Conservation (phyloP, 2,113 vertebrate species). For the Pionites leucogaster region DNA sequence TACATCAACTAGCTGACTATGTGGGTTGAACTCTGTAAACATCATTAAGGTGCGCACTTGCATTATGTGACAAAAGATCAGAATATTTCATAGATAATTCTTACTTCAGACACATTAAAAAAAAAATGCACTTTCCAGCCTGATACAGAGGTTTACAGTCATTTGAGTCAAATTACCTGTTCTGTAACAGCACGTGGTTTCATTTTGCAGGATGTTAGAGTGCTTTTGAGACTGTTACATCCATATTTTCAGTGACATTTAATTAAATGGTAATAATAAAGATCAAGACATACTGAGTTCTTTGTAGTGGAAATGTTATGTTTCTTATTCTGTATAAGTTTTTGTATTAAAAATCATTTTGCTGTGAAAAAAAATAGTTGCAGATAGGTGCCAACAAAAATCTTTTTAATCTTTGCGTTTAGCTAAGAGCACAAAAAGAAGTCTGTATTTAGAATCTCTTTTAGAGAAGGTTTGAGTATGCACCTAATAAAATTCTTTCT, state of each 20-base stretch:
- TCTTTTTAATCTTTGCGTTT: neutral
- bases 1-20: neutral
- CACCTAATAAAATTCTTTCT: conserved; percentile 9
- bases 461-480: neutral
- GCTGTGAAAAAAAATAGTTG: neutral
- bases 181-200: neutral
- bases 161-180: neutral
- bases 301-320: neutral
- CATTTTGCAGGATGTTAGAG: neutral
- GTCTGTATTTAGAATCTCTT: neutral
- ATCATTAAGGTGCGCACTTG: neutral
- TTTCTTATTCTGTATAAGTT: neutral
- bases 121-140: neutral
- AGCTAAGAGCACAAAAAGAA: neutral
- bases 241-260: neutral
- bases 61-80: neutral
- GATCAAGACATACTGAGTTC: neutral
- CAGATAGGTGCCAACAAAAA: neutral
- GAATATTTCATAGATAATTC: neutral
- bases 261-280: neutral
- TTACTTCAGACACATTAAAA: neutral
- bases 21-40: neutral
- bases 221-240: neutral
- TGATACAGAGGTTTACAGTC: neutral
- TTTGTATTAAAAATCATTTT: neutral